These are phyloP conservation scores for Empis stercorea DNA, from an alignment of 2,888 invertebrate genomes.

Conservation along the genomic window DNA sequence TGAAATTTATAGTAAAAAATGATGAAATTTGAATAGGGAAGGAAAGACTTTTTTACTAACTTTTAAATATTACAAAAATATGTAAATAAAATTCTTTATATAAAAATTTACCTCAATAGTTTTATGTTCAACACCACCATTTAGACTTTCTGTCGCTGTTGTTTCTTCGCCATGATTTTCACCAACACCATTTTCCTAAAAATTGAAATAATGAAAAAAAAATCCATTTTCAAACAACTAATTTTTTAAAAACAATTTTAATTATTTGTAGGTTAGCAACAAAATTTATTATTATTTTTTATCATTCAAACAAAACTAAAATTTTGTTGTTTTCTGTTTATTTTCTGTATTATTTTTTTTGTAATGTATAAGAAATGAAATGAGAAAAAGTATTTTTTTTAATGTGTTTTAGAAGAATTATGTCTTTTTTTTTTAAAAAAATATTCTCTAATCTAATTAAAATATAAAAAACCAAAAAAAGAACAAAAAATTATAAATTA, in stretches of 20 bases:
- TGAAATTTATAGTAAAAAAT: too few relatives aligned
- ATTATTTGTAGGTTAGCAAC: too few relatives aligned
- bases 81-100: too few relatives aligned
- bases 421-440: not conserved
- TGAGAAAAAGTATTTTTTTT: not conserved
- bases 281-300: not conserved
- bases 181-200: constrained; percentile 19
- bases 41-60: too few relatives aligned
- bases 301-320: not conserved
- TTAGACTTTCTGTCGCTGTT: constrained; percentile 20
- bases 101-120: constrained; percentile 17
- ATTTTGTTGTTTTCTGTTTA: too few relatives aligned
- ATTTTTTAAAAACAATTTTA: too few relatives aligned
- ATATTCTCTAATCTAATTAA: not conserved
- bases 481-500: too few relatives aligned
- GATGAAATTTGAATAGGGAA: too few relatives aligned
- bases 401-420: not conserved
- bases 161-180: constrained; percentile 17
- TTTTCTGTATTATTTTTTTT: not conserved
- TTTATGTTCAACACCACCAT: constrained; percentile 18
- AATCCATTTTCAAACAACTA: constrained; percentile 6
- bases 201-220: constrained; percentile 4
- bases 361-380: not conserved
- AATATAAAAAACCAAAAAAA: too few relatives aligned
- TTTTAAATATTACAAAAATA: too few relatives aligned